Conservation (phyloP, 2,888 invertebrate species). For the Tipula lateralis region DNA sequence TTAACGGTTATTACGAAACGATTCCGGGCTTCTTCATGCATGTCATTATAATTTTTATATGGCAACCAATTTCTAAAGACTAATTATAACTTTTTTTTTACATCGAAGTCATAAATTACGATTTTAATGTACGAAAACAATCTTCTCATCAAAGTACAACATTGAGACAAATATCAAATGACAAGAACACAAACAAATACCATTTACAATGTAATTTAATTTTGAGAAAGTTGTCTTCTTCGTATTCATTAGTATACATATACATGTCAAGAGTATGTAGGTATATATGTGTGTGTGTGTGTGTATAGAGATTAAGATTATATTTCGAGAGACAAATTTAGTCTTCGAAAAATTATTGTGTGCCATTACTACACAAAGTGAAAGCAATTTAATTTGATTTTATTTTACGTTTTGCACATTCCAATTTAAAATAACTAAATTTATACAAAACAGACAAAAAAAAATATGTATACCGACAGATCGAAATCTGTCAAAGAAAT, state of each 20-base stretch:
- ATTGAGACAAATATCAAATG: neutral
- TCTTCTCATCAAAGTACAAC: neutral
- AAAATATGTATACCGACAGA: neutral
- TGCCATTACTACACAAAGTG: neutral
- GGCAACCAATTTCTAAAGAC: too few relatives aligned
- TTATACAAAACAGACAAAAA: neutral
- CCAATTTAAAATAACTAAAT: constrained; percentile 19
- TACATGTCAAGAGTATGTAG: neutral
- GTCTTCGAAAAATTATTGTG: neutral
- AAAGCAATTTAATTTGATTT: constrained; percentile 19
- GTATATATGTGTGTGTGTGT: neutral
- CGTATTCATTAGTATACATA: neutral
- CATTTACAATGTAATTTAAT: neutral
- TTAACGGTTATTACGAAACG: too few relatives aligned
- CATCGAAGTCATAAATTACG: neutral
- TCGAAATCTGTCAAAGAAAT: constrained; percentile 1
- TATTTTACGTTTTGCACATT: constrained; percentile 1
- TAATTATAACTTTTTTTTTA: neutral
- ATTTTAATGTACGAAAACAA: neutral
- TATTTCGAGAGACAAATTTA: neutral
- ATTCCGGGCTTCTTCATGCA: too few relatives aligned
- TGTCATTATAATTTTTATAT: too few relatives aligned
- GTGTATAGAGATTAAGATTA: neutral
- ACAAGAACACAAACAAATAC: neutral
- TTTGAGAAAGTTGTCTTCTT: neutral